phyloP scores from a whole-genome alignment of 2,113 vertebrate species.

The Pogonocichla stellata region DNA sequence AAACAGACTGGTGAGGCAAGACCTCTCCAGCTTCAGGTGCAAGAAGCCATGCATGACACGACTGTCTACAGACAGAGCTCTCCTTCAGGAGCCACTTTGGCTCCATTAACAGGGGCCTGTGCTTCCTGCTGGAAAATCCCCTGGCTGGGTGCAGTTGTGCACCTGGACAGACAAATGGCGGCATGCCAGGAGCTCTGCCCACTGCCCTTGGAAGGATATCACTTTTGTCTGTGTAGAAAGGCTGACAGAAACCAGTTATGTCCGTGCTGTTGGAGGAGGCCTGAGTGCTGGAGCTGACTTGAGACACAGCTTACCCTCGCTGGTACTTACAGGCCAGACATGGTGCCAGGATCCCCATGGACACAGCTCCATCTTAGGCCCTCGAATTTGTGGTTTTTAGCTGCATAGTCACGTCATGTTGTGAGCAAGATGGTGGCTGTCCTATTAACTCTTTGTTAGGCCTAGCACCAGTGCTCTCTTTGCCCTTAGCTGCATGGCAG shows the following conservation, averaged over 20 bases:
- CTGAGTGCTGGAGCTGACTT: not conserved
- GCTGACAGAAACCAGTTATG: not conserved
- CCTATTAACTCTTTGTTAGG: fast-evolving
- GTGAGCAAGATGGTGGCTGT: not conserved
- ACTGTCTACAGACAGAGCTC: not conserved
- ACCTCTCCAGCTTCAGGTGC: not conserved
- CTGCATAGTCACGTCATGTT: not conserved
- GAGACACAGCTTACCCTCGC: not conserved
- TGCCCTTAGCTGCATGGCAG: not conserved
- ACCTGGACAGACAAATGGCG: no score
- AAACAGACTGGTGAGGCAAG: not conserved
- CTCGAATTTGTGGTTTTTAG: not conserved
- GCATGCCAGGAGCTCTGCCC: not conserved
- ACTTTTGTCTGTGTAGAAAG: fast-evolving
- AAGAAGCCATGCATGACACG: not conserved
- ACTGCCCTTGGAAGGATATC: not conserved
- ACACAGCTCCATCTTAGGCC: not conserved
- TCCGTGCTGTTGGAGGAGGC: not conserved
- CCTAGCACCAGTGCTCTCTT: not conserved
- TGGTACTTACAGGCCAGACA: not conserved
- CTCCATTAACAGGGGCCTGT: not conserved
- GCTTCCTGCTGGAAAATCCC: not conserved
- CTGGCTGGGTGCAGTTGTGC: fast-evolving
- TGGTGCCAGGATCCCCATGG: not conserved
- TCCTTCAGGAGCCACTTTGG: not conserved